Conservation (phyloP, 92 coral and sea anemone genomes). For the Heliopora coerulea region DNA sequence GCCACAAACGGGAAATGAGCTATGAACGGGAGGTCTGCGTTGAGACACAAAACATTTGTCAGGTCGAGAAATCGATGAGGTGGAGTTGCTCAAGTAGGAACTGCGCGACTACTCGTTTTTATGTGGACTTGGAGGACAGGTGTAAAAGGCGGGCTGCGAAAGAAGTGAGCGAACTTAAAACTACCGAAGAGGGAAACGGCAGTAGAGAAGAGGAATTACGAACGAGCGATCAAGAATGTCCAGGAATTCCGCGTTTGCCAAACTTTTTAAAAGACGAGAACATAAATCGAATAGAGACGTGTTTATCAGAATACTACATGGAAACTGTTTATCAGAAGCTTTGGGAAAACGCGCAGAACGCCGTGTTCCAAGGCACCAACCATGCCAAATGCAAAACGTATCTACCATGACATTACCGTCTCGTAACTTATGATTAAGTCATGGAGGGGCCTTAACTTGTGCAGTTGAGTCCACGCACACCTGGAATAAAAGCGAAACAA, state of each 20-base stretch:
- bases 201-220: neutral
- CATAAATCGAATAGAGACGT: constrained; percentile 6
- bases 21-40: neutral
- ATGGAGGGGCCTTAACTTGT: too few species aligned
- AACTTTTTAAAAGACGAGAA: constrained; percentile 22
- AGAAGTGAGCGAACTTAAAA: constrained; percentile 31
- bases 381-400: neutral
- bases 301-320: constrained; percentile 24
- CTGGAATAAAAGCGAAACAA: too few species aligned
- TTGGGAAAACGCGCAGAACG: constrained; percentile 38
- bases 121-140: constrained; percentile 28
- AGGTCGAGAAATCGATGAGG: neutral
- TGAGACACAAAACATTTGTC: neutral
- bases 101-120: constrained; percentile 3
- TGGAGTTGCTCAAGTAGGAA: neutral
- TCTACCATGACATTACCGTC: neutral
- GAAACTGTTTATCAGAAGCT: constrained; percentile 39
- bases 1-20: too few species aligned
- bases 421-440: too few species aligned
- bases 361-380: constrained; percentile 19
- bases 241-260: constrained; percentile 5
- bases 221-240: neutral
- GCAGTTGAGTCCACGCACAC: too few species aligned
- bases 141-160: constrained; percentile 20
- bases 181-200: neutral